Evolutionary conservation across 2,888 invertebrate genomes (phyloP).

Genomic region (Sminthurides aquaticus): DNA sequence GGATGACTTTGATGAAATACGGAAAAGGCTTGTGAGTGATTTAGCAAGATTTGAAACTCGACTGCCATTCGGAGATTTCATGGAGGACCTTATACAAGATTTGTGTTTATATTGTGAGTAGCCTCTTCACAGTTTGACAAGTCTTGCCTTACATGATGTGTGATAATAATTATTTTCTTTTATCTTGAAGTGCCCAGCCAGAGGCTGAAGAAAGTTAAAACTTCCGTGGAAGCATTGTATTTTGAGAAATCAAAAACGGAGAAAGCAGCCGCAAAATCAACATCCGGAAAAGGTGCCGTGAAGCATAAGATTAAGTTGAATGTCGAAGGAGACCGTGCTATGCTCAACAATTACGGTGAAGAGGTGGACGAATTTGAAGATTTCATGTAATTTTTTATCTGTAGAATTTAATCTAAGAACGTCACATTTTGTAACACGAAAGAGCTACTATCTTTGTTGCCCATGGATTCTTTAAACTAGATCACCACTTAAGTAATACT

Average conservation of each 20-base stretch:
- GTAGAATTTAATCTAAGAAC: no score
- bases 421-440: no score
- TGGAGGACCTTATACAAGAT: slow-evolving; percentile 43
- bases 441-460: no score
- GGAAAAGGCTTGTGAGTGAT: slow-evolving; percentile 35
- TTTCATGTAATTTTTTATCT: slow-evolving; percentile 38
- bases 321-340: slow-evolving; percentile 59
- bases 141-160: no score
- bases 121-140: not conserved
- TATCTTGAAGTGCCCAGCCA: slow-evolving; percentile 61
- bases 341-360: slow-evolving; percentile 29
- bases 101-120: slow-evolving; percentile 35
- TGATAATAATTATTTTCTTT: not conserved
- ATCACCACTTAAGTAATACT: no score
- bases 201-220: slow-evolving; percentile 77
- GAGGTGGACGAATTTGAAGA: slow-evolving; percentile 42
- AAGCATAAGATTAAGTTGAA: slow-evolving; percentile 68
- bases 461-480: no score
- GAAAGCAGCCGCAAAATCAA: slow-evolving; percentile 71
- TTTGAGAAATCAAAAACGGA: slow-evolving; percentile 82
- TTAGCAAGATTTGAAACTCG: slow-evolving; percentile 39
- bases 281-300: slow-evolving; percentile 54
- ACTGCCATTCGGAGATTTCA: slow-evolving; percentile 39
- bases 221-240: slow-evolving; percentile 71
- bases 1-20: slow-evolving; percentile 42